Conservation (phyloP, 2,888 invertebrate genomes). For the Drosophila prolongata region DNA sequence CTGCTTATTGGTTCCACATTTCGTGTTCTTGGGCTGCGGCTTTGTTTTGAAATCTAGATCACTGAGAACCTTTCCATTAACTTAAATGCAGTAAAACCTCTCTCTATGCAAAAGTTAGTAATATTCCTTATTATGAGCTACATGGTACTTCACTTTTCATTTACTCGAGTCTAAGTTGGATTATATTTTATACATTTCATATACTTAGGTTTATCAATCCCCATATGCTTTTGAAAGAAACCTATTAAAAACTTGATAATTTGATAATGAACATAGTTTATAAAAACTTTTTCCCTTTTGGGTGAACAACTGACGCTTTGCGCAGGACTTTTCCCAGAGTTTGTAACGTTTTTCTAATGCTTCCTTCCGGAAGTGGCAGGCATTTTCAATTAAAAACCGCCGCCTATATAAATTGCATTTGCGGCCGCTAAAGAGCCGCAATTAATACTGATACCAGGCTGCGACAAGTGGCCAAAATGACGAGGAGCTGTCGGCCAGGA, state of each 20-base stretch:
- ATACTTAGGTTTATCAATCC: too few relatives aligned
- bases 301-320: conserved; percentile 21
- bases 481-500: conserved; percentile 49
- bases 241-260: conserved; percentile 6
- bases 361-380: conserved; percentile 68
- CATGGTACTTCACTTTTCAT: too few relatives aligned
- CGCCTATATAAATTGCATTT: conserved; percentile 16
- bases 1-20: conserved; percentile 24
- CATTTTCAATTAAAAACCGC: conserved; percentile 64
- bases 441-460: conserved; percentile 53
- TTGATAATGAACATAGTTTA: conserved; percentile 18
- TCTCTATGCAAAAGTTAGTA: too few relatives aligned
- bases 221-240: not conserved
- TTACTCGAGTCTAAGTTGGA: too few relatives aligned
- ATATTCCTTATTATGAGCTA: too few relatives aligned
- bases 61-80: not conserved
- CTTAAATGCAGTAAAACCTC: too few relatives aligned
- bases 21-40: not conserved
- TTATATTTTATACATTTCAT: too few relatives aligned
- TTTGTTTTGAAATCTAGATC: not conserved
- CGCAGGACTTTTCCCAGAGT: conserved; percentile 13
- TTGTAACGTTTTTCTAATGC: conserved; percentile 64
- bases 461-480: conserved; percentile 21
- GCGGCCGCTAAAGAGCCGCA: conserved; percentile 70
- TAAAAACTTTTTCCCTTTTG: not conserved